Evolutionary conservation across 2,113 vertebrate species (phyloP), one percentile per base, ranked within the genome.

Genomic region (Hemibagrus wyckioides): DNA sequence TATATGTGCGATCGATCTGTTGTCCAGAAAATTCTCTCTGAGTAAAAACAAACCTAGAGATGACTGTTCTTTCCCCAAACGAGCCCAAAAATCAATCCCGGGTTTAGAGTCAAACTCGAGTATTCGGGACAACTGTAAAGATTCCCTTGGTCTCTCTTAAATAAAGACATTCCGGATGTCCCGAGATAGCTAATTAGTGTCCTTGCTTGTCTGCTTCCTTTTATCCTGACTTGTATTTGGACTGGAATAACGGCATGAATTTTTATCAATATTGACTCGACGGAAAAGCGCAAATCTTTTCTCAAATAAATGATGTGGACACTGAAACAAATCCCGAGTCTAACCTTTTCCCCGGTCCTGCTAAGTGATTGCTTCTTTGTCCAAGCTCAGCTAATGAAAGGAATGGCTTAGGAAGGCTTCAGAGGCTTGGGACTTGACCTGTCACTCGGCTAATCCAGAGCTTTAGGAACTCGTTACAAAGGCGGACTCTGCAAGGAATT

Each of bases 341-440:
- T 36, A 39, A 79, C 63, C 77, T 86, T 54, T 86, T 54, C 48
- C 21, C 39, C 59, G 30, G 77, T 81, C 63, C 36, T 52, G 63
- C 65, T 86, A 82, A 86, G 79, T 82, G 79, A 86, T 73, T 82
- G 79, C 85, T 86, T 80, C 85, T 86, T 86, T 86, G 85, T 86
- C 85, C 23, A n/a, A 86, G 85, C 77, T 86, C 85, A 86, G 79
- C 33, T 86, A 86, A 86, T 86, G 85, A 86, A 82, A 86, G 80
- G 39, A 86, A 61, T 10, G 85, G 52, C 85, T 86, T 82, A 80
- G 79, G 79, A 86, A 59, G 39, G 79, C 85, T 86, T 86, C 85
- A 82, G 85, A 82, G 79, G 52, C 65, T 71, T 54, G 65, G 85
- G 85, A 59, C 79, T 73, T 73, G 85, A 82, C 85, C 85, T 57